Conservation (phyloP, 2,888 invertebrate species). For the Melieria picta region DNA sequence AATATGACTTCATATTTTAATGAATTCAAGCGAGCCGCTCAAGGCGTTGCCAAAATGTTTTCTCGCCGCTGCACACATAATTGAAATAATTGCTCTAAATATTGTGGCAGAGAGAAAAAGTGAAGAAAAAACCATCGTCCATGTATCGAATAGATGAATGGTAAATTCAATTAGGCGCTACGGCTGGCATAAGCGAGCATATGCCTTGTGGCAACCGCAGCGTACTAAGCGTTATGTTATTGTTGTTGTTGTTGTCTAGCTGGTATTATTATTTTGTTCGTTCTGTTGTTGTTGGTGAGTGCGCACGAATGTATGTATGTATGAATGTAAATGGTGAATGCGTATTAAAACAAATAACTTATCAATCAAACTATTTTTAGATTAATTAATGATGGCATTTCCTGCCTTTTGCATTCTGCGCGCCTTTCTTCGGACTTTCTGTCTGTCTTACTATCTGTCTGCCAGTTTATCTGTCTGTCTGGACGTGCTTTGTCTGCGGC, state of each 20-base stretch:
- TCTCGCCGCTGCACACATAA: not conserved
- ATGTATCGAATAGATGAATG: not conserved
- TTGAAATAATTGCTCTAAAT: constrained; percentile 5
- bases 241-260: no score
- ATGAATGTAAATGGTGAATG: not conserved
- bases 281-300: not conserved
- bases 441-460: constrained; percentile 1
- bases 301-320: not conserved
- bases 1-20: no score
- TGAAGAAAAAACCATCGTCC: not conserved
- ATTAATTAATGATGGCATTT: constrained; percentile 20
- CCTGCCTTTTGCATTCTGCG: not conserved
- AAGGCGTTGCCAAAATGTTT: constrained; percentile 3
- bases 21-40: not conserved
- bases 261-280: constrained; percentile 10
- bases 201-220: no score
- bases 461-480: not conserved
- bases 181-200: no score
- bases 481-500: not conserved
- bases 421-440: not conserved
- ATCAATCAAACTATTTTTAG: constrained; percentile 10
- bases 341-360: constrained; percentile 10
- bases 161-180: not conserved
- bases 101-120: not conserved
- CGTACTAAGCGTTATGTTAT: no score